These are phyloP conservation scores for Sminthurides bifidus DNA, from an alignment of 1,140 invertebrate species.

Conservation along the genomic window DNA sequence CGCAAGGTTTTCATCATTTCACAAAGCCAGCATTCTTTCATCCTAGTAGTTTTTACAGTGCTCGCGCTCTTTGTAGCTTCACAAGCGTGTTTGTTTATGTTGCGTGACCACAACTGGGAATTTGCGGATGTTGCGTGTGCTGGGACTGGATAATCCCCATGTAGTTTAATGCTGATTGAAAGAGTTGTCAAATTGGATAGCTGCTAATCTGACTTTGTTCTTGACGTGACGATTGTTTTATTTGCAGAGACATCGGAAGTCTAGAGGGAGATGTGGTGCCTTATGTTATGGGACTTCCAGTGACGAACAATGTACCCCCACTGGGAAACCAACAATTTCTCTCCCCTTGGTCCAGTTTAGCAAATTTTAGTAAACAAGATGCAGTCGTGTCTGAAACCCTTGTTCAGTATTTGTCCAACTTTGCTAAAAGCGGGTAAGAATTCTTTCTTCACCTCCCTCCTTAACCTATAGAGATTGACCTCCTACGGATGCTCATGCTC, in stretches of 20 bases:
- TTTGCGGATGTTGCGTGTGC: too few relatives aligned
- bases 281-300: constrained; percentile 80
- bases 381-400: constrained; percentile 37
- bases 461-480: too few relatives aligned
- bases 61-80: too few relatives aligned
- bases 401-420: constrained; percentile 42
- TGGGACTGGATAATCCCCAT: too few relatives aligned
- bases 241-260: constrained; percentile 53
- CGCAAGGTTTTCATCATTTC: too few relatives aligned
- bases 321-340: constrained; percentile 32
- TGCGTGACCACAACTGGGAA: too few relatives aligned
- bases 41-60: too few relatives aligned
- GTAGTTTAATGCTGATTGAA: background rate
- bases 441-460: constrained; percentile 1
- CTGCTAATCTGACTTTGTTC: background rate
- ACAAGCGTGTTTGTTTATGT: too few relatives aligned
- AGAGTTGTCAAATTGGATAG: background rate
- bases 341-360: constrained; percentile 26
- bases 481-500: background rate
- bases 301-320: constrained; percentile 38
- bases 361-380: constrained; percentile 39
- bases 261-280: constrained; percentile 90
- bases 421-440: constrained; percentile 41
- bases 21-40: too few relatives aligned
- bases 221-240: background rate